phyloP scores from a whole-genome alignment of 2,113 vertebrate species.

The Etia nguti region DNA sequence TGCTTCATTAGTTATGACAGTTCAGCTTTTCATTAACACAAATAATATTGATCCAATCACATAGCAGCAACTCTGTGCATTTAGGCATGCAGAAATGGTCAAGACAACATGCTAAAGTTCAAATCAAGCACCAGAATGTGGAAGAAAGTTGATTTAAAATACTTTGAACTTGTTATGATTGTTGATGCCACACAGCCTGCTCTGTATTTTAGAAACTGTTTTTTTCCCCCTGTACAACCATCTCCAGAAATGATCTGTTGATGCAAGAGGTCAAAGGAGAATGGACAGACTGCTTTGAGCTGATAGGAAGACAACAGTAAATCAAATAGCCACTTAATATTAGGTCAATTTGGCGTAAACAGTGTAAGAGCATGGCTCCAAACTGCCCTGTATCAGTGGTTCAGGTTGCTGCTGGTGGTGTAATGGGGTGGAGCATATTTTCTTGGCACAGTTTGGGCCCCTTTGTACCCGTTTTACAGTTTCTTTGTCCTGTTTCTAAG shows the following conservation, averaged over 20 bases:
- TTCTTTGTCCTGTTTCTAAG: background rate
- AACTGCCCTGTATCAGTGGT: background rate
- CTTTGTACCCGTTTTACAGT: too few species aligned
- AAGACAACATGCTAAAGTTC: background rate
- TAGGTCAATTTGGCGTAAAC: background rate
- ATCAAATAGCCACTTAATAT: too few species aligned
- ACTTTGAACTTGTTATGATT: background rate
- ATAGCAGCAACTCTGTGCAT: background rate
- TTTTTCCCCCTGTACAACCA: background rate
- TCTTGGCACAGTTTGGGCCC: too few species aligned
- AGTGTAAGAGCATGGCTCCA: background rate
- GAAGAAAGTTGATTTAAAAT: background rate
- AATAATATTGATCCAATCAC: background rate
- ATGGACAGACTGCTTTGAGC: too few species aligned
- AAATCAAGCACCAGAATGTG: background rate
- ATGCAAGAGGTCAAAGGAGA: too few species aligned
- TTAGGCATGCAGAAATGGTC: background rate
- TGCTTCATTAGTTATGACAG: background rate
- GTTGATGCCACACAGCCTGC: too few species aligned
- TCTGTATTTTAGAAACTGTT: too few species aligned
- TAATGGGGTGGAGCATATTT: background rate
- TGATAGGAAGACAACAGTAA: too few species aligned
- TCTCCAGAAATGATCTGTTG: background rate
- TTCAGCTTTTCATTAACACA: background rate
- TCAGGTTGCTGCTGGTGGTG: background rate